These are phyloP conservation scores for Rhagologus leucostigma DNA, from an alignment of 2,113 vertebrate species.

Conservation along the genomic window DNA sequence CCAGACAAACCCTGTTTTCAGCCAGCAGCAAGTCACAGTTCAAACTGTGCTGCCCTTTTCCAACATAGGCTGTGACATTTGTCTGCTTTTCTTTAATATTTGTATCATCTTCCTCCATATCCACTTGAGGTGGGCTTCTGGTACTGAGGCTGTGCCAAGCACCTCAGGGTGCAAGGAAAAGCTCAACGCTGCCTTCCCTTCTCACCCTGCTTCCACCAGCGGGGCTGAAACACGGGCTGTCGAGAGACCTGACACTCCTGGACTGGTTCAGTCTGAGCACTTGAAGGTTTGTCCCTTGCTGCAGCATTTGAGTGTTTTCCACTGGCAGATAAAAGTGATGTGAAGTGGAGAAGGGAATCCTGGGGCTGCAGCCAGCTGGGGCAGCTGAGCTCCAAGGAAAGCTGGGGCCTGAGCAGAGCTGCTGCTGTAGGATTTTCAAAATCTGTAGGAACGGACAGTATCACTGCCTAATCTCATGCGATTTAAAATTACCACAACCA, in stretches of 20 bases:
- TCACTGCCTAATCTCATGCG: neutral
- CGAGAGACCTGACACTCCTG: fast-evolving
- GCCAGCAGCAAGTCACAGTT: neutral
- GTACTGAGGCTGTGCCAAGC: neutral
- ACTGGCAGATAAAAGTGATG: neutral
- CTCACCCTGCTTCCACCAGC: fast-evolving
- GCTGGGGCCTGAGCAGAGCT: neutral
- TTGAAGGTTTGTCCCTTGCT: neutral
- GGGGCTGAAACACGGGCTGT: neutral
- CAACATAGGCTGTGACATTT: neutral
- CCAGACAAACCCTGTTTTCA: neutral
- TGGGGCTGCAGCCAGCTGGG: neutral
- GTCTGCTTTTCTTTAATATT: neutral
- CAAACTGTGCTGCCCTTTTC: neutral
- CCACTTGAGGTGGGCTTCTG: neutral
- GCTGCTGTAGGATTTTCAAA: neutral
- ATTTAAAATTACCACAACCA: neutral
- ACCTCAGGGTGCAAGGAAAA: neutral
- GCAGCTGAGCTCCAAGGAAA: fast-evolving
- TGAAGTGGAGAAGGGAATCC: neutral
- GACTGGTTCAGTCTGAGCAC: neutral
- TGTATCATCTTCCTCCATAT: neutral
- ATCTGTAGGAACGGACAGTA: neutral
- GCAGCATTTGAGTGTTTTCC: neutral
- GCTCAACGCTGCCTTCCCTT: fast-evolving